Percentiles rank a stretch among this genome's conserved stretches.
phyloP scores from a whole-genome alignment of 2,888 invertebrate genomes.

The Himalopsyche kuldschensis region DNA sequence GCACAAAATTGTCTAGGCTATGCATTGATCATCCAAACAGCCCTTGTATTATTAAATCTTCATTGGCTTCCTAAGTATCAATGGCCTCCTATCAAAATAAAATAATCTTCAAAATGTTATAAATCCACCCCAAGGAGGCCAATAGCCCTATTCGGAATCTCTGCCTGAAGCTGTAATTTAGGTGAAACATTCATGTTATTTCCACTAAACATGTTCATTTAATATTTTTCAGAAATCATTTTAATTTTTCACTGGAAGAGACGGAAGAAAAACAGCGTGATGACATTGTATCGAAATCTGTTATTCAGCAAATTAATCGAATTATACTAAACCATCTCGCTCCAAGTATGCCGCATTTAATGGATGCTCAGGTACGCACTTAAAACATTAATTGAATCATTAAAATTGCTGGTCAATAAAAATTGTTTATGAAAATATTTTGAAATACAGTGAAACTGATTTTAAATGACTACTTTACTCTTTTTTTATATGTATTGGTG shows the following conservation, averaged over 20 bases:
- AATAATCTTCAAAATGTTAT: not conserved
- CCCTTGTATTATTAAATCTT: slow-evolving; percentile 17
- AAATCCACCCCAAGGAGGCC: no score
- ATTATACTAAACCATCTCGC: slow-evolving; percentile 64
- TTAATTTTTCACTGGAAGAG: slow-evolving; percentile 42
- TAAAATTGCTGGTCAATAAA: slow-evolving; percentile 7
- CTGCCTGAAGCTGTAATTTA: no score
- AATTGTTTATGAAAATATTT: not conserved
- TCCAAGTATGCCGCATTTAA: slow-evolving; percentile 63
- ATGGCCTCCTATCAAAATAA: no score
- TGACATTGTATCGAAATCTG: slow-evolving; percentile 53
- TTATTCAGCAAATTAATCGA: slow-evolving; percentile 72
- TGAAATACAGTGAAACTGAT: not conserved
- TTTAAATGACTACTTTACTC: not conserved
- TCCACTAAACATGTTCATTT: not conserved
- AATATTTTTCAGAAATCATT: slow-evolving; percentile 44
- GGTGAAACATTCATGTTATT: not conserved
- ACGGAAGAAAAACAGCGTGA: slow-evolving; percentile 47
- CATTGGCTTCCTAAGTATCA: not conserved
- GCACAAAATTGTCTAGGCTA: no score
- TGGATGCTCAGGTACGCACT: slow-evolving; percentile 59
- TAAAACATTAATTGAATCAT: not conserved
- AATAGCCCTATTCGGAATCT: no score
- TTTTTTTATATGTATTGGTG: not conserved
- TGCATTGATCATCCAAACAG: no score